Evolutionary conservation across 2,888 invertebrate genomes (phyloP).

Genomic region (Hirtodrosophila trivittata): DNA sequence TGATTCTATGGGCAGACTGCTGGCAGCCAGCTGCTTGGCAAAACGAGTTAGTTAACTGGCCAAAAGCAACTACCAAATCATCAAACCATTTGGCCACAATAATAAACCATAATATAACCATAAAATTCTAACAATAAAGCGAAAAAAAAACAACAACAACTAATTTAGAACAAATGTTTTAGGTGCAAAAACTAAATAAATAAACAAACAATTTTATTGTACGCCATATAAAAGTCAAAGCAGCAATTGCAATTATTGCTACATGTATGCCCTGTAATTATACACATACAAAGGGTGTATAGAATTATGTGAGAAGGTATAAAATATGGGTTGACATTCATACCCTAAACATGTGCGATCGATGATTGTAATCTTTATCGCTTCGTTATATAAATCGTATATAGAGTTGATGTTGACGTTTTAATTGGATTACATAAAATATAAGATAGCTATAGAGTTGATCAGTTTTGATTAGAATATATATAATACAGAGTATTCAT

Average conservation of each 20-base stretch:
- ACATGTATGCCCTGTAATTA: conserved; percentile 18
- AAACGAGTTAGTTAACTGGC: conserved; percentile 15
- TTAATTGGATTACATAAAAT: no score
- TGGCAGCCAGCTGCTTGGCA: conserved; percentile 3
- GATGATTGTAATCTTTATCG: no score
- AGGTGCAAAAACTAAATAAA: conserved; percentile 5
- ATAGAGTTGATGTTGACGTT: no score
- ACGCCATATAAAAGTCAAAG: conserved; percentile 6
- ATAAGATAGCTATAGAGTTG: no score
- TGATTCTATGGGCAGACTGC: background rate
- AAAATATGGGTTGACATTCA: no score
- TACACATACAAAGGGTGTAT: background rate
- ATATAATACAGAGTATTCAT: no score
- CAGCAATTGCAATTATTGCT: conserved; percentile 2
- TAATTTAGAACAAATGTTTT: conserved; percentile 37
- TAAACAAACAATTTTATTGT: background rate
- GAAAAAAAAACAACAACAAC: conserved; percentile 4
- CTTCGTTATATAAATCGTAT: no score
- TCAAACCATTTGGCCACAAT: conserved; percentile 27
- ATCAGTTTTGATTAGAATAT: no score
- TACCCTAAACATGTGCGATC: no score
- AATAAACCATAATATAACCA: conserved; percentile 17
- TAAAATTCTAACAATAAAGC: conserved; percentile 20
- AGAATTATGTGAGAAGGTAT: background rate
- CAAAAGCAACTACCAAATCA: conserved; percentile 23